phyloP scores from a whole-genome alignment of 2,113 vertebrate genomes.

The Lathamus discolor region DNA sequence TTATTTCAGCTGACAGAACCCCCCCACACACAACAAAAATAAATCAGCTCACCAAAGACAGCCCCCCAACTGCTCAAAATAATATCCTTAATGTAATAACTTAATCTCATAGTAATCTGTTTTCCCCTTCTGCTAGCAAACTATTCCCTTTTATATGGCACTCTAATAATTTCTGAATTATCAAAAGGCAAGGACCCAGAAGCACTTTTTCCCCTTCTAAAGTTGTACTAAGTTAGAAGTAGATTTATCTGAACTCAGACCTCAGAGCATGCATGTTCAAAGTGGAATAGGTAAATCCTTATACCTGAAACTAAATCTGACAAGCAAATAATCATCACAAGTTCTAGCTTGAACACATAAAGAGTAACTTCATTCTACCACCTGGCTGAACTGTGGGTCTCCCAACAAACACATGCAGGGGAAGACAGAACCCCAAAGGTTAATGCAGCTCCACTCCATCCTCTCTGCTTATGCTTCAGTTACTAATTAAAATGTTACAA shows the following conservation, averaged over 20 bases:
- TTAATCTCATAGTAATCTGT: neutral
- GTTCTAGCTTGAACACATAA: neutral
- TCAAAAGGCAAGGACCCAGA: neutral
- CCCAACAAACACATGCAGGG: accelerated
- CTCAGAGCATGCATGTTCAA: neutral
- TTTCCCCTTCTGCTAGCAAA: neutral
- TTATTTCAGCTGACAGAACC: neutral
- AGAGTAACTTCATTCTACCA: neutral
- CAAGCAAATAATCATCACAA: neutral
- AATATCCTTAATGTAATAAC: neutral
- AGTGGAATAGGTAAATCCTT: neutral
- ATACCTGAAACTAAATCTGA: neutral
- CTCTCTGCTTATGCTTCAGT: neutral
- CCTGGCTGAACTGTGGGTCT: neutral
- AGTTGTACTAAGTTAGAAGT: neutral
- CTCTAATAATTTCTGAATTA: neutral
- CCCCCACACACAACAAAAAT: neutral
- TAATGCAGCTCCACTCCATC: neutral
- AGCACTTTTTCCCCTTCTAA: neutral
- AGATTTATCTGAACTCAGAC: neutral
- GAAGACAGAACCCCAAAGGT: neutral
- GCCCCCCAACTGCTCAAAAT: neutral
- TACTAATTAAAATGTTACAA: neutral
- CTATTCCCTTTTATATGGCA: neutral
- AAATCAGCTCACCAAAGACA: neutral